phyloP scores from a whole-genome alignment of 1,140 invertebrate genomes.

The Dreissena rostriformis region DNA sequence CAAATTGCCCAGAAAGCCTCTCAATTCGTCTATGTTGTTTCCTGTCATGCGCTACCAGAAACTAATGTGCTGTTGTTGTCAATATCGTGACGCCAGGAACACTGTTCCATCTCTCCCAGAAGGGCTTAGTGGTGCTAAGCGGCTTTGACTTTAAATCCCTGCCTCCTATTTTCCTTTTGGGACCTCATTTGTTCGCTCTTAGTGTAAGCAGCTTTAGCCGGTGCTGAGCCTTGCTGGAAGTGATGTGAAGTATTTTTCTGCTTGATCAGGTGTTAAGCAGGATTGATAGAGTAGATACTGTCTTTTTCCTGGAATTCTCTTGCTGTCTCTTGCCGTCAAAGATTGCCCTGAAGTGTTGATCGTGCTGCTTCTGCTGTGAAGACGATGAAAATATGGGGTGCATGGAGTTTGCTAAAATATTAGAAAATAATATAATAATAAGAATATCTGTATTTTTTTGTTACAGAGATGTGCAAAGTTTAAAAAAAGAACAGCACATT shows the following conservation, averaged over 20 bases:
- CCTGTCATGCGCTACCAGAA: not conserved
- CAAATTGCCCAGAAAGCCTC: not conserved
- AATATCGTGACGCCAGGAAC: not conserved
- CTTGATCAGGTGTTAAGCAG: not conserved
- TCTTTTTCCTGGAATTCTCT: too few relatives aligned
- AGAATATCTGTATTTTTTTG: too few relatives aligned
- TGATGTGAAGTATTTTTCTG: not conserved
- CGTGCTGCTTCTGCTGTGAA: too few relatives aligned
- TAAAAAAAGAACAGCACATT: too few relatives aligned
- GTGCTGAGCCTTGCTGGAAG: not conserved
- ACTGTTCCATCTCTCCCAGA: not conserved
- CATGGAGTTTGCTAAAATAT: too few relatives aligned
- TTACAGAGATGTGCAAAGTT: too few relatives aligned
- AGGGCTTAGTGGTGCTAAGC: slow-evolving; percentile 21
- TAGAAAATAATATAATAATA: too few relatives aligned
- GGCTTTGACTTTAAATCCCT: slow-evolving; percentile 39
- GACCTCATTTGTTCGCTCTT: slow-evolving; percentile 55
- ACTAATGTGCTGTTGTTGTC: not conserved
- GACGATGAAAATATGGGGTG: too few relatives aligned
- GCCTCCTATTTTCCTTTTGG: slow-evolving; percentile 47
- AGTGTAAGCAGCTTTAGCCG: slow-evolving; percentile 49
- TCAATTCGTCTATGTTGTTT: not conserved
- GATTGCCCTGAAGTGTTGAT: too few relatives aligned
- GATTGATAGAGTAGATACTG: slow-evolving; percentile 5
- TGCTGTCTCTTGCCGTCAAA: too few relatives aligned